A percentile compares a stretch with the other conserved stretches of the same genome.
phyloP scores from a whole-genome alignment of 2,113 vertebrate species.

The Malurus melanocephalus region DNA sequence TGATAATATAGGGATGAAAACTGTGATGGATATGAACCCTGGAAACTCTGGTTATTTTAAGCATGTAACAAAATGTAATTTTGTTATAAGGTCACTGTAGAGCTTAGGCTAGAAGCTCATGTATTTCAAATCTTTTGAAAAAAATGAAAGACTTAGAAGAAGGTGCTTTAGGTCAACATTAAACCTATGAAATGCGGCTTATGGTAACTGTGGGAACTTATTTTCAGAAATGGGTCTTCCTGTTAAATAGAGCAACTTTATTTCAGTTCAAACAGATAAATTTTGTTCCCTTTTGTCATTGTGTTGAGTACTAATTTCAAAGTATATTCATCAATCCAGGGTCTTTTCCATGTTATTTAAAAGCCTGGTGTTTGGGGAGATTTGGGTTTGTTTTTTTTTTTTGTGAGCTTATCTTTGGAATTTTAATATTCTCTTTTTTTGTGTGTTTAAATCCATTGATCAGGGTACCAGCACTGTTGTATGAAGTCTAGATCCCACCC shows the following conservation, averaged over 20 bases:
- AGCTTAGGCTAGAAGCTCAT: not conserved
- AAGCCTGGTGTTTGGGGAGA: not conserved
- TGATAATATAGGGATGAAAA: not conserved
- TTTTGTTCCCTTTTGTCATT: not conserved
- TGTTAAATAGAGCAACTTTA: not conserved
- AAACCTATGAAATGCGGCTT: not conserved
- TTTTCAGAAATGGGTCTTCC: not conserved
- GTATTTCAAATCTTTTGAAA: not conserved
- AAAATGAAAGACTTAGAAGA: not conserved
- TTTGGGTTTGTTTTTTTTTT: not conserved
- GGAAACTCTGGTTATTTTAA: not conserved
- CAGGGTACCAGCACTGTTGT: not conserved
- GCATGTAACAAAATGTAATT: not conserved
- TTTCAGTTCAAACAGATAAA: not conserved
- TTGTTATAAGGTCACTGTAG: not conserved
- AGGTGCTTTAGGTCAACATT: not conserved
- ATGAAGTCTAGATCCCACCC: not conserved
- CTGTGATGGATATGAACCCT: not conserved
- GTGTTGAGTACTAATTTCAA: not conserved
- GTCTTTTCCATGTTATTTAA: not conserved
- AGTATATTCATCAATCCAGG: not conserved
- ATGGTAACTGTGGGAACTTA: slow-evolving; percentile 5
- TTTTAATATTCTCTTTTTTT: not conserved
- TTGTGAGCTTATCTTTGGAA: not conserved
- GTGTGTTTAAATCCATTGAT: not conserved